Base-by-base conservation (phyloP, 2,888 invertebrate species). In the Drosophila rubida region DNA sequence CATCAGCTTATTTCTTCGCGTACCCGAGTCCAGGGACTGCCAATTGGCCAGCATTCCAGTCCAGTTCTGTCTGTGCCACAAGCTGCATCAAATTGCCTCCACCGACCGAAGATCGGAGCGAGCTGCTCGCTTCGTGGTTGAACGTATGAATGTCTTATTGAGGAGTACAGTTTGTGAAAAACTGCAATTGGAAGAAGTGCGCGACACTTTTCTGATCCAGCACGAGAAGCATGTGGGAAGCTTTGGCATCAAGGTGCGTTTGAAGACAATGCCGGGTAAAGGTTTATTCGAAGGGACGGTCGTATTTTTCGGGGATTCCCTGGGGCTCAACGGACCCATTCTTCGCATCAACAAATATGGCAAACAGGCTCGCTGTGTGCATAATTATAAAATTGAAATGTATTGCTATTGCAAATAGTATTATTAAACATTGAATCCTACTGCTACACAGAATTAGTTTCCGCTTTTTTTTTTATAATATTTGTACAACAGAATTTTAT, bases 41-140 rank as follows among this genome's bases (percentile, higher is more conserved):
- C 92, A 93, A 32, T 92, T 93, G 60, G 97, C 97, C 0, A 94
- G 93, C 0, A 96, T 98, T 57, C 94, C 95, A 0, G 94, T 94
- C 11, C 95, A 97, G 87, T 97, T 95, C 95, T 98, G 97, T 90
- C 95, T 96, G 11, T 98, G 98, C 77, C 95, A 96, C 2, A 55
- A 25, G 0, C 41, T 75, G n/a, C 37, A 7, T 0, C 30, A 32
- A 35, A 30, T 84, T 4, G 9, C 54, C 7, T 8, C 19, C 0
- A 42, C 45, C 0, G 65, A 75, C 13, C 7, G 6, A 0, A 23
- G 48, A 54, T 54, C 65, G 1, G 4, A 61, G 0, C 54, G 16
- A 0, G 66, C 81, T 11, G 78, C 85, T 13, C 27, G 27, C 6
- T 75, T 80, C 11, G 7, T 84, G 22, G 61, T 84, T 7, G 5